phyloP scores from a whole-genome alignment of 1,140 invertebrate species.

The Pogonomyrmex californicus region DNA sequence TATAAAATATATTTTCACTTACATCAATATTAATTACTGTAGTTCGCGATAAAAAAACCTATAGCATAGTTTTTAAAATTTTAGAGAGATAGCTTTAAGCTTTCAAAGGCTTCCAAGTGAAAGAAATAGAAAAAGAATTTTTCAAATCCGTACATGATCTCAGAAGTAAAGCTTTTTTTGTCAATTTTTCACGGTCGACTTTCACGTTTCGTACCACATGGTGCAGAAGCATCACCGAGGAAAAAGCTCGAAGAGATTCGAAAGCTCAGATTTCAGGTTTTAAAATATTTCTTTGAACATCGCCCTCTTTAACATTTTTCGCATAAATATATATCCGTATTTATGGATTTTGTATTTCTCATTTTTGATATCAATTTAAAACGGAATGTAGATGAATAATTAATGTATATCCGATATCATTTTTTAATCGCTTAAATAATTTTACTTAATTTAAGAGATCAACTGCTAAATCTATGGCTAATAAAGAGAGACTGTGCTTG shows the following conservation, averaged over 20 bases:
- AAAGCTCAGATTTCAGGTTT: conserved; percentile 14
- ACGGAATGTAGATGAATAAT: background rate
- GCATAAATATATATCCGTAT: background rate
- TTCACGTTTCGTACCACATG: conserved; percentile 8
- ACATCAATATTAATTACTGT: background rate
- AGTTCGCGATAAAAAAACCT: background rate
- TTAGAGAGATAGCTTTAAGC: background rate
- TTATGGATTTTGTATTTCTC: background rate
- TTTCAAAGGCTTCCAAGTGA: background rate
- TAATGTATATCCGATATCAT: background rate
- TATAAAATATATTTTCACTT: background rate
- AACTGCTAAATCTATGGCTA: background rate
- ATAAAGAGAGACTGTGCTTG: background rate
- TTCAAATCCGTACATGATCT: conserved; percentile 8
- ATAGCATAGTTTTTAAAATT: background rate
- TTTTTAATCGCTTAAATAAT: background rate
- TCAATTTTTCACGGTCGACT: conserved; percentile 7
- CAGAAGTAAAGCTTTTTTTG: background rate
- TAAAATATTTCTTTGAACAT: conserved; percentile 9
- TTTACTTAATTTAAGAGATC: background rate
- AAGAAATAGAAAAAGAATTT: conserved; percentile 30
- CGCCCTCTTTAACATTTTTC: background rate
- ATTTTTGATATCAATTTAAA: background rate
- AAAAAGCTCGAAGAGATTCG: conserved; percentile 30
- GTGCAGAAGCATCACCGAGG: conserved; percentile 12